phyloP scores from a whole-genome alignment of 2,113 vertebrate species.

The Origma solitaria region DNA sequence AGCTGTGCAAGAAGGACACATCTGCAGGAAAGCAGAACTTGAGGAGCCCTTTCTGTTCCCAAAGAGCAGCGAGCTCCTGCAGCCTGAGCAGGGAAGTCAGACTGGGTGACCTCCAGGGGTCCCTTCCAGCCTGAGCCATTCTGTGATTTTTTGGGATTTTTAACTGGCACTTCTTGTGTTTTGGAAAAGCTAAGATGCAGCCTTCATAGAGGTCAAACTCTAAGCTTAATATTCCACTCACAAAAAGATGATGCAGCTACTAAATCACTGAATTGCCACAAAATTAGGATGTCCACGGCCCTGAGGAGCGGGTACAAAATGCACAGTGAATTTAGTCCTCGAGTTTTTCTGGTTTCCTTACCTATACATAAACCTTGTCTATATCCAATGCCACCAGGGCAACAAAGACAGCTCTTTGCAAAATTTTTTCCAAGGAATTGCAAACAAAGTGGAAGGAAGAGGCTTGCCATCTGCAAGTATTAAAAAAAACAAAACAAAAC shows the following conservation, averaged over 20 bases:
- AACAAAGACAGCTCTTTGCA: neutral
- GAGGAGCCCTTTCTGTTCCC: neutral
- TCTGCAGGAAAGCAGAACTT: neutral
- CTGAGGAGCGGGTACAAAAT: neutral
- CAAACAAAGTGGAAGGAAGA: neutral
- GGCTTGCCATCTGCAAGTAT: neutral
- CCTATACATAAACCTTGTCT: neutral
- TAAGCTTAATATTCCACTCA: neutral
- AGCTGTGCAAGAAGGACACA: no score
- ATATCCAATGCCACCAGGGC: neutral
- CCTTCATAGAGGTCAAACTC: neutral
- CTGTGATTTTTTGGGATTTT: neutral
- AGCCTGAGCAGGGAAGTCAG: neutral
- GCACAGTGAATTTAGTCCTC: neutral
- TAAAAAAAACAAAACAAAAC: neutral
- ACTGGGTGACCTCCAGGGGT: neutral
- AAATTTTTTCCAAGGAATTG: neutral
- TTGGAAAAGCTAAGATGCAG: neutral
- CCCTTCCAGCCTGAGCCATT: neutral
- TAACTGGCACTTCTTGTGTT: fast-evolving
- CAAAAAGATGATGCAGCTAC: neutral
- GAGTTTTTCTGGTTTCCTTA: neutral
- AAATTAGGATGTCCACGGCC: neutral
- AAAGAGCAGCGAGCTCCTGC: neutral
- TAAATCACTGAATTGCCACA: neutral